A percentile compares a stretch with the other conserved stretches of the same genome.
Conservation (phyloP, 2,888 invertebrate genomes). For the Amblyjoppa fuscipennis region DNA sequence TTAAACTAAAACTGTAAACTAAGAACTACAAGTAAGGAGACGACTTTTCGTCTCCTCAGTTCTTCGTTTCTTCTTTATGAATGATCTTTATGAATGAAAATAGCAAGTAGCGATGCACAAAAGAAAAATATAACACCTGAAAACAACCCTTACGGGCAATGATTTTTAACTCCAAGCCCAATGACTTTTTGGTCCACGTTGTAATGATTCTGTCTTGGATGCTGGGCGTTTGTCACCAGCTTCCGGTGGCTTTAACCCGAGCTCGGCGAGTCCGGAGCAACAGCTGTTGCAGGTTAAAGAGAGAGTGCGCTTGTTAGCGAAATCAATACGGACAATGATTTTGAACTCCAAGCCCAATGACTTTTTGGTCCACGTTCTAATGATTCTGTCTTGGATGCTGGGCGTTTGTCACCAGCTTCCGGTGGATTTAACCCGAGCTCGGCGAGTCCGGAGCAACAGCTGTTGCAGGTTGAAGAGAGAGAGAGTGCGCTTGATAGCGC, state of each 20-base stretch:
- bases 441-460: conserved; percentile 38
- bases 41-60: no score
- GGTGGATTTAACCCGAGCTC: conserved; percentile 52
- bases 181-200: no score
- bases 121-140: not conserved
- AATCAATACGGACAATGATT: not conserved
- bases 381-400: not conserved
- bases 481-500: conserved; percentile 51
- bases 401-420: not conserved
- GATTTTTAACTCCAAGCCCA: conserved; percentile 16
- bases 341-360: not conserved
- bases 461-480: conserved; percentile 58
- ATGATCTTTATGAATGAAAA: not conserved
- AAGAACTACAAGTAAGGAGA: no score
- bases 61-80: no score
- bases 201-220: not conserved
- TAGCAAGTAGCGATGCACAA: no score
- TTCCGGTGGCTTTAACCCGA: conserved; percentile 39
- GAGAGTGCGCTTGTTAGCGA: conserved; percentile 53
- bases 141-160: conserved; percentile 34
- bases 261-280: conserved; percentile 47
- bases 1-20: no score
- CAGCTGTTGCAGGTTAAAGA: conserved; percentile 48
- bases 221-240: conserved; percentile 1
- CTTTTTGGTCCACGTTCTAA: no score